Evolutionary conservation across 2,797 vertebrate genomes (phyloP), one percentile per base, ranked within the genome.

Genomic region (Danio tinwini): DNA sequence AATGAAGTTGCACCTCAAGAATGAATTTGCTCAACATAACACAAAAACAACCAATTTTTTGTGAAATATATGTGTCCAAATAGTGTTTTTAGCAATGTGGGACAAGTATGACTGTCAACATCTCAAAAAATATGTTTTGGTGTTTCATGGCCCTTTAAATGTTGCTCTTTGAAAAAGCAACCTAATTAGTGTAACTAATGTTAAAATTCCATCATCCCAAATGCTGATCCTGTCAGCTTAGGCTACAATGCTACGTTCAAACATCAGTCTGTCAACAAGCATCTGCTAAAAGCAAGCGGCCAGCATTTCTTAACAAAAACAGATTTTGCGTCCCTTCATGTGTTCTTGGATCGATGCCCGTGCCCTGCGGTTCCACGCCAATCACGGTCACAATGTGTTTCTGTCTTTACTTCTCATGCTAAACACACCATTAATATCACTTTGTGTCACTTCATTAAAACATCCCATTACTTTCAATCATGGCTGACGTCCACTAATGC

Each of bases 401-500:
- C 84, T 50, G 9, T 78, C 85, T 83, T 79, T 59, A 82, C 83
- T 80, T 88, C 88, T 86, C 58, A 74, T 67, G 81, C 64, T 82
- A 83, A 86, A 85, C 79, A 78, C 80, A 69, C 58, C 87, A 90
- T 92, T 90, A 86, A 90, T 92, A 91, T 90, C 86, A 90, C 88
- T 92, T 88, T 88, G 86, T 82, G 88, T 88, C 87, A 87, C 78
- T 91, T 92, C 85, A 89, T 92, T 90, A 91, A 80, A 88, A 75
- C 81, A 74, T 85, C 86, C 82, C 87, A 89, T 92, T 90, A 89
- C 87, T 91, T 89, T 87, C 86, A 84, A 89, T 88, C 84, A 85
- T 76, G 86, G 75, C 79, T 73, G 73, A 70, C 88, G 74, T 88
- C 86, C 85, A 74, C 85, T 88, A 81, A 88, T 89, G 83, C 85